phyloP scores from a whole-genome alignment of 1,140 invertebrate genomes.

The Stegodyphus mimosarum region DNA sequence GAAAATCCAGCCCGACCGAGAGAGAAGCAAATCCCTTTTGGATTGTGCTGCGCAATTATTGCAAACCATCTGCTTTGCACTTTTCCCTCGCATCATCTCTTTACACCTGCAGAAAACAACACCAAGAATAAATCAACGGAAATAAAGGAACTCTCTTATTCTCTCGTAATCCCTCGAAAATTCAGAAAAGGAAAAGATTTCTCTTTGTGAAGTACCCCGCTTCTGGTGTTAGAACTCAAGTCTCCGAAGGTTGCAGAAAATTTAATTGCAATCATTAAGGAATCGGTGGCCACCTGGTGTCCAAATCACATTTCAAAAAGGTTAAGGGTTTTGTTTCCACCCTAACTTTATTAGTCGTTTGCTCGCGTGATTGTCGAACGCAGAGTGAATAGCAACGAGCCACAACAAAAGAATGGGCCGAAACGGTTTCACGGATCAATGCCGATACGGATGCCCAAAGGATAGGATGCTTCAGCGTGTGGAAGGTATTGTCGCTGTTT shows the following conservation, averaged over 20 bases:
- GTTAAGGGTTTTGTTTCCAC: neutral
- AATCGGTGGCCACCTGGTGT: constrained; percentile 40
- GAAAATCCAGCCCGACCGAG: too few relatives aligned
- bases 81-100: too few relatives aligned
- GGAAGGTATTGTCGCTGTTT: constrained; percentile 6
- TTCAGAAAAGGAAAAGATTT: too few relatives aligned
- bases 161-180: too few relatives aligned
- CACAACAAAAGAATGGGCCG: neutral
- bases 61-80: too few relatives aligned
- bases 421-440: constrained; percentile 18
- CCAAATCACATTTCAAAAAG: constrained; percentile 46
- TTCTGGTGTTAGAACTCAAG: too few relatives aligned
- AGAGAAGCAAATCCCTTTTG: too few relatives aligned
- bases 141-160: too few relatives aligned
- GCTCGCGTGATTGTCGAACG: constrained; percentile 15
- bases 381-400: constrained; percentile 27
- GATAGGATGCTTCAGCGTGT: neutral
- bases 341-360: constrained; percentile 51
- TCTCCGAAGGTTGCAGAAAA: constrained; percentile 3
- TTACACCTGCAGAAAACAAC: too few relatives aligned
- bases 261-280: constrained; percentile 50
- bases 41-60: too few relatives aligned
- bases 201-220: too few relatives aligned
- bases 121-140: too few relatives aligned
- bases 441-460: neutral